Conservation (phyloP, 2,113 vertebrate genomes). For the Circaetus gallicus region DNA sequence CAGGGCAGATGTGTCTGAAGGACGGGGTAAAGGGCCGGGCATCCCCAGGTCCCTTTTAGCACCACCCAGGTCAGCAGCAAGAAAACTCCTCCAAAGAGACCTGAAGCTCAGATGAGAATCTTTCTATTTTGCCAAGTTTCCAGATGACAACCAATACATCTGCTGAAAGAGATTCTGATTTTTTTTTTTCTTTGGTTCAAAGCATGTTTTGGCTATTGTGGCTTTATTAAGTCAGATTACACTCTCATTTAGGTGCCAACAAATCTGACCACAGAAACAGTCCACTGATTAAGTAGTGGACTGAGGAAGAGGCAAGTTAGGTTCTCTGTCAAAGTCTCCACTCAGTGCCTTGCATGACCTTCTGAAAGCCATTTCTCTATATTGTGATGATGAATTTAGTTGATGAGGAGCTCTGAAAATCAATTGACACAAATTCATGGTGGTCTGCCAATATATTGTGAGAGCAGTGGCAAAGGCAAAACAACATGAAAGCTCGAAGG, state of each 20-base stretch:
- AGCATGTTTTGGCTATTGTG: not conserved
- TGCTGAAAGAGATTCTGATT: not conserved
- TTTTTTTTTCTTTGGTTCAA: not conserved
- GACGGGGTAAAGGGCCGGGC: not conserved
- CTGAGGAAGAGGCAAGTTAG: not conserved
- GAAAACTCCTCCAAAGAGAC: not conserved
- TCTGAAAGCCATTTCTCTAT: not conserved
- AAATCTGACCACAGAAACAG: not conserved
- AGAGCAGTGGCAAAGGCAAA: not conserved
- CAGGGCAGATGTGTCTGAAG: not conserved
- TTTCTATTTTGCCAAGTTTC: not conserved
- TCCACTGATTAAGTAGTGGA: not conserved
- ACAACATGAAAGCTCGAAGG: not conserved
- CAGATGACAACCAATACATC: not conserved
- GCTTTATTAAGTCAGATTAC: not conserved
- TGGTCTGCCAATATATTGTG: not conserved
- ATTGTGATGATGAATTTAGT: not conserved
- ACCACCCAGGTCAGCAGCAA: not conserved
- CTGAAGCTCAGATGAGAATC: not conserved
- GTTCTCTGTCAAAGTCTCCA: not conserved
- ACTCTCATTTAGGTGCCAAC: not conserved
- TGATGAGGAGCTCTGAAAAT: not conserved
- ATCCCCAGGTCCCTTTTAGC: not conserved
- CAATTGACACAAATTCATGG: not conserved
- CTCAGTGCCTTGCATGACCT: not conserved